These are phyloP conservation scores for Melolontha melolontha DNA, from an alignment of 2,888 invertebrate genomes.

Conservation along the genomic window DNA sequence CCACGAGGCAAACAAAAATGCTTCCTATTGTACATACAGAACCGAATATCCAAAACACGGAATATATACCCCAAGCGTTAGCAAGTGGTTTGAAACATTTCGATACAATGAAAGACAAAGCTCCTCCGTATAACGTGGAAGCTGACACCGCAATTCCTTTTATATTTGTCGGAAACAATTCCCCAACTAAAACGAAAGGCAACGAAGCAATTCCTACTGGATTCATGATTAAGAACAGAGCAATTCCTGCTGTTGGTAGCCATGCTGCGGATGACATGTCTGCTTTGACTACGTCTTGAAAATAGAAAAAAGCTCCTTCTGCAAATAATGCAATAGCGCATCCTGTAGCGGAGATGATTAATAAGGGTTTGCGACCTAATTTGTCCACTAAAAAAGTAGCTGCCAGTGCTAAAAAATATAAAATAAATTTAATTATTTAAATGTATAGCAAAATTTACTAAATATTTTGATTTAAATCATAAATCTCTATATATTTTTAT, in stretches of 20 bases:
- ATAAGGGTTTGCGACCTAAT: constrained; percentile 68
- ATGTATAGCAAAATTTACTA: background rate
- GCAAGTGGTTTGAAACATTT: constrained; percentile 72
- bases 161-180: constrained; percentile 73
- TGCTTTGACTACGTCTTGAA: constrained; percentile 65
- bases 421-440: background rate
- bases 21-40: constrained; percentile 69
- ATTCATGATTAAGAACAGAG: constrained; percentile 71
- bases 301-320: constrained; percentile 69
- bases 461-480: constrained; percentile 26
- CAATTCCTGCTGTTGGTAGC: constrained; percentile 69
- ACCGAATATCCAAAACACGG: constrained; percentile 72
- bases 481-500: no score
- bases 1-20: constrained; percentile 68
- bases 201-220: constrained; percentile 72
- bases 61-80: constrained; percentile 69
- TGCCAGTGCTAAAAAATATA: constrained; percentile 57
- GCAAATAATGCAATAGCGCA: constrained; percentile 67
- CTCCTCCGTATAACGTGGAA: constrained; percentile 70
- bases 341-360: constrained; percentile 69
- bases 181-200: constrained; percentile 73
- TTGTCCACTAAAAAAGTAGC: constrained; percentile 67
- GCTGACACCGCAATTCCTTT: constrained; percentile 72
- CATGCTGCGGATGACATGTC: constrained; percentile 64
- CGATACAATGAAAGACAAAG: constrained; percentile 70